These are phyloP conservation scores for Trissolcus japonicus DNA, from an alignment of 2,888 invertebrate species.

Conservation along the genomic window DNA sequence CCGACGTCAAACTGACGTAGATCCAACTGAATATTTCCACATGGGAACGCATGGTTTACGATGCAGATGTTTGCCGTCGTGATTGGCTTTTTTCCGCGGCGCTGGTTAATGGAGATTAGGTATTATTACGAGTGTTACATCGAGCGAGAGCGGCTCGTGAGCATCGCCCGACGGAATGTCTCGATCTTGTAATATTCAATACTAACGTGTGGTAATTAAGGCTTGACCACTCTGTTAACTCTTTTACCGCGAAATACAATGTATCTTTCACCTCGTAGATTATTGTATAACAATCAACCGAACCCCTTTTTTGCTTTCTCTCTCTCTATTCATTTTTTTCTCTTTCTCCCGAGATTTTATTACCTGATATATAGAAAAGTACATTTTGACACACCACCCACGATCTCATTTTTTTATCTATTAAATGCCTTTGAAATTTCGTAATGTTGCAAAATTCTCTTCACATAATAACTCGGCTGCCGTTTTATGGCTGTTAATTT, in stretches of 20 bases:
- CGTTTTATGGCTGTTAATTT: no score
- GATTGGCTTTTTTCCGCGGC: constrained; percentile 47
- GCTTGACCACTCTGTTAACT: constrained; percentile 36
- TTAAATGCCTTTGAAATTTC: constrained; percentile 23
- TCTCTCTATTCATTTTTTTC: not conserved
- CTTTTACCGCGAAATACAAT: constrained; percentile 38
- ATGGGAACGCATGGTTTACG: constrained; percentile 56
- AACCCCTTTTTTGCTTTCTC: constrained; percentile 11
- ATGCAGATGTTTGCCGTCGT: constrained; percentile 62
- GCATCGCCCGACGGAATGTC: constrained; percentile 41
- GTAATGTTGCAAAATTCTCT: constrained; percentile 12
- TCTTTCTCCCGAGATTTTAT: constrained; percentile 13
- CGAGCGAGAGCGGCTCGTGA: constrained; percentile 11
- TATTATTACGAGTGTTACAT: constrained; percentile 53
- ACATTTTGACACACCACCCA: constrained; percentile 19
- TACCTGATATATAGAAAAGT: constrained; percentile 7
- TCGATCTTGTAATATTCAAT: constrained; percentile 53
- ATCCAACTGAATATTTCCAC: no score
- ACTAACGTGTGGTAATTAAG: constrained; percentile 54
- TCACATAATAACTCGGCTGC: no score
- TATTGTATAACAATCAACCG: constrained; percentile 32
- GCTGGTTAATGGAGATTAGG: constrained; percentile 51
- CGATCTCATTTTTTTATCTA: constrained; percentile 30
- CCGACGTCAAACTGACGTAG: no score
- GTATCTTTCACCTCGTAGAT: constrained; percentile 50